These are phyloP conservation scores for Watsonalla binaria DNA, from an alignment of 2,888 invertebrate genomes.

Conservation along the genomic window DNA sequence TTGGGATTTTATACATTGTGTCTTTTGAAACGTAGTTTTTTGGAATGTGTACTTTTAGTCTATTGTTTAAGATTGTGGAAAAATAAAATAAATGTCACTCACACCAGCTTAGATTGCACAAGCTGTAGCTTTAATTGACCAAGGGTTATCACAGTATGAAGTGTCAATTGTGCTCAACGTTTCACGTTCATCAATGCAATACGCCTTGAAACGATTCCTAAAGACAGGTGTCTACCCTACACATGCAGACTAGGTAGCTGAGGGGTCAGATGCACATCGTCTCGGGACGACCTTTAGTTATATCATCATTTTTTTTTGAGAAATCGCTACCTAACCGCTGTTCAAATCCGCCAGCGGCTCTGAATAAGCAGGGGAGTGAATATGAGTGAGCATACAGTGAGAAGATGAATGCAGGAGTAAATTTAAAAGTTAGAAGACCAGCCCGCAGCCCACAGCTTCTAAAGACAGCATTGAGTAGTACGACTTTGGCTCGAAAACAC, in stretches of 20 bases:
- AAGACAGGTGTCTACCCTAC: conserved; percentile 11
- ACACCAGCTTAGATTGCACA: conserved; percentile 5
- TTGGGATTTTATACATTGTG: no score
- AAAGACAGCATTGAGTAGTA: no score
- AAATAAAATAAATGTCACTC: no score
- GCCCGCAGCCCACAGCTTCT: conserved; percentile 7
- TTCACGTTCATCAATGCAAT: conserved; percentile 11
- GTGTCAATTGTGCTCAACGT: conserved; percentile 9
- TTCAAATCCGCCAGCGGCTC: conserved; percentile 8
- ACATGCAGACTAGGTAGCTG: conserved; percentile 9
- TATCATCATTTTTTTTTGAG: conserved; percentile 1
- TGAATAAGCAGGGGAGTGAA: conserved; percentile 6
- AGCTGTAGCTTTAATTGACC: conserved; percentile 10
- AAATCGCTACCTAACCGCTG: no score
- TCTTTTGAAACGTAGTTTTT: no score
- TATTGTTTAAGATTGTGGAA: no score
- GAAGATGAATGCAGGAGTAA: conserved; percentile 12
- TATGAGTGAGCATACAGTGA: conserved; percentile 13
- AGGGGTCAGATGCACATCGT: conserved; percentile 10
- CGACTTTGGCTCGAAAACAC: no score
- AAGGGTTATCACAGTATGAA: conserved; percentile 10
- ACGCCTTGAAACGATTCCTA: conserved; percentile 5
- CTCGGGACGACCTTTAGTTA: conserved; percentile 11
- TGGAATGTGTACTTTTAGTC: no score
- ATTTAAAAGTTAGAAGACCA: conserved; percentile 9